Percentiles rank a stretch among this genome's conserved stretches.
phyloP scores from a whole-genome alignment of 2,797 vertebrate genomes.

The Prunella strophiata region DNA sequence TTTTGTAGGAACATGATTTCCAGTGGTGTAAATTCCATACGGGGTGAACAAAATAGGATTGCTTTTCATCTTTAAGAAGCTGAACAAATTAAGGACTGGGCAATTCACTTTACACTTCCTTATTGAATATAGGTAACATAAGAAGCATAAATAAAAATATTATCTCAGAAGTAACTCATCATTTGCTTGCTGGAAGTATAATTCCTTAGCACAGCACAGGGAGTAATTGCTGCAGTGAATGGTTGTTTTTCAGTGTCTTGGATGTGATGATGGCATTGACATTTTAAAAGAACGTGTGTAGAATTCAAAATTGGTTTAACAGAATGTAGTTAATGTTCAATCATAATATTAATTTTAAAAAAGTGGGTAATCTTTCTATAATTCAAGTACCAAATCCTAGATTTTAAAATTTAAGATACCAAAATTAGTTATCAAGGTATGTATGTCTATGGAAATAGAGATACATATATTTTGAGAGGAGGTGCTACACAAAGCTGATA shows the following conservation, averaged over 20 bases:
- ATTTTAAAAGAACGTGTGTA: neutral
- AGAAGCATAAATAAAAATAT: constrained; percentile 30
- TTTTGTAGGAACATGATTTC: constrained; percentile 57
- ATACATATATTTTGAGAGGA: neutral
- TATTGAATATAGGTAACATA: constrained; percentile 3
- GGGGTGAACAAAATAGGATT: constrained; percentile 46
- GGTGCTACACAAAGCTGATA: neutral
- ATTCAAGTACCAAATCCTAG: neutral
- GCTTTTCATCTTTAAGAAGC: constrained; percentile 54
- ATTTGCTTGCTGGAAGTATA: constrained; percentile 17
- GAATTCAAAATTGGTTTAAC: neutral
- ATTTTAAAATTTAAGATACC: neutral
- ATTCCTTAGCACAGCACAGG: neutral
- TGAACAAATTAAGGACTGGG: constrained; percentile 29
- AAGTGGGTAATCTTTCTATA: neutral
- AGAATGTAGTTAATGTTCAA: neutral
- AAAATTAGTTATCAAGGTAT: neutral
- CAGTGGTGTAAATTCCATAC: constrained; percentile 37
- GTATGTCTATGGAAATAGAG: neutral
- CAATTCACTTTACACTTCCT: constrained; percentile 29
- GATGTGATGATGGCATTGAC: neutral
- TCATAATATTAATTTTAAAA: neutral
- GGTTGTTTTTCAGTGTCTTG: neutral
- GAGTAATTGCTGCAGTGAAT: neutral
- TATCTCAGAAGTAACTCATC: neutral